Percentiles rank a stretch among this genome's conserved stretches.
These are phyloP conservation scores for Coboldia fuscipes DNA, from an alignment of 1,140 invertebrate species.

Conservation along the genomic window DNA sequence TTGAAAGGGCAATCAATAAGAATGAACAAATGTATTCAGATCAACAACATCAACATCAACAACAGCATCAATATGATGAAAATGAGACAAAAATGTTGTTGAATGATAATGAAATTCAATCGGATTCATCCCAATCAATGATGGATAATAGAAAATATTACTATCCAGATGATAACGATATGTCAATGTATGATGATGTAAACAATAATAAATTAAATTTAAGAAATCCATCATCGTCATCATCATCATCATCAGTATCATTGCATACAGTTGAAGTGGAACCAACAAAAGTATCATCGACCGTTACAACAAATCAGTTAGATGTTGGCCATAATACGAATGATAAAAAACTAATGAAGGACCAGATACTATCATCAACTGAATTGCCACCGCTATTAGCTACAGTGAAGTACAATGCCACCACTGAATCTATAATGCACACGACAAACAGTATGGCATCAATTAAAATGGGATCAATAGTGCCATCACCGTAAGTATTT, in stretches of 20 bases:
- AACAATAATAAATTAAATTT: conserved; percentile 21
- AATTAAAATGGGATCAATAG: neutral
- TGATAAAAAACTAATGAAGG: no score
- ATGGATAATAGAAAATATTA: neutral
- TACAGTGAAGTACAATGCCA: no score
- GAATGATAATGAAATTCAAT: neutral
- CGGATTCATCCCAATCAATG: neutral
- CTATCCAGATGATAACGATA: conserved; percentile 9
- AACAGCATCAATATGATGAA: neutral
- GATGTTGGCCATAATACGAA: no score
- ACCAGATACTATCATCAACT: no score
- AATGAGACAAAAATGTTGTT: neutral
- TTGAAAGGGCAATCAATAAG: no score
- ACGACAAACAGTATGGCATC: no score
- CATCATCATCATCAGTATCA: neutral
- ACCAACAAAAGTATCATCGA: no score
- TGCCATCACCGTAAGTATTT: neutral
- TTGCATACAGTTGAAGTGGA: neutral
- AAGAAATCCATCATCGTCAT: conserved; percentile 8
- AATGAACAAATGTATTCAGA: neutral
- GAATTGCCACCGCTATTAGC: no score
- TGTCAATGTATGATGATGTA: conserved; percentile 18
- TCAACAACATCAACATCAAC: neutral
- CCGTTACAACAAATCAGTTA: no score
- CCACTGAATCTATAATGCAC: no score